phyloP scores from a whole-genome alignment of 2,797 vertebrate genomes.

The Semotilus atromaculatus region DNA sequence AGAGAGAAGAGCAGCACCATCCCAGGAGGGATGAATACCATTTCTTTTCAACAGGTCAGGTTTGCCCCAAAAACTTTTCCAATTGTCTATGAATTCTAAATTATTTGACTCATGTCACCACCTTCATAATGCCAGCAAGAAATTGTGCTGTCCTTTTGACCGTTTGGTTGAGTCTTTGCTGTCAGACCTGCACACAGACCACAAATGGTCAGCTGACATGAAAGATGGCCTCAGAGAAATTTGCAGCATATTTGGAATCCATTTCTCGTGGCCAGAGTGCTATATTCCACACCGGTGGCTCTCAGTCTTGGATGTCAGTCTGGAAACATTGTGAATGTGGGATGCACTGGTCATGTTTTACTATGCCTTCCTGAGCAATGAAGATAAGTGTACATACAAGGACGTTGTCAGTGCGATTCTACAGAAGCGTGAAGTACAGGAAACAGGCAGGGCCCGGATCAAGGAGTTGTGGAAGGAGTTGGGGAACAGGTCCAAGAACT shows the following conservation, averaged over 20 bases:
- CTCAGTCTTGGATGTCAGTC: conserved; percentile 7
- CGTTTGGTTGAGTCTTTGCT: background rate
- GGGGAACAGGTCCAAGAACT: too few species aligned
- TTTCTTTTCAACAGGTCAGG: too few species aligned
- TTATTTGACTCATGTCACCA: background rate
- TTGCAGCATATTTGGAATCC: conserved; percentile 5
- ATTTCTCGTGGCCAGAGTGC: background rate
- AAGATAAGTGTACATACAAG: background rate
- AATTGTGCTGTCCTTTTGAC: background rate
- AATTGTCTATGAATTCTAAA: too few species aligned
- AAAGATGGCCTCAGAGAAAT: background rate
- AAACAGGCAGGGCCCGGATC: too few species aligned
- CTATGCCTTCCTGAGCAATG: background rate
- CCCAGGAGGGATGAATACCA: too few species aligned
- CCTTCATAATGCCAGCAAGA: background rate
- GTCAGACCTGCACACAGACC: conserved; percentile 1
- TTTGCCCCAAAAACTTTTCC: too few species aligned
- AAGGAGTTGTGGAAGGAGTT: background rate
- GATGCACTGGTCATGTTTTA: background rate
- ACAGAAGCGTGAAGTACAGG: too few species aligned
- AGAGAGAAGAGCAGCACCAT: too few species aligned
- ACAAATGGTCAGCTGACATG: background rate
- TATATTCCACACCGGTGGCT: background rate
- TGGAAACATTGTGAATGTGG: background rate
- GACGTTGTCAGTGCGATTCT: background rate